Conservation (phyloP, 2,888 invertebrate species). For the Plusia festucae region DNA sequence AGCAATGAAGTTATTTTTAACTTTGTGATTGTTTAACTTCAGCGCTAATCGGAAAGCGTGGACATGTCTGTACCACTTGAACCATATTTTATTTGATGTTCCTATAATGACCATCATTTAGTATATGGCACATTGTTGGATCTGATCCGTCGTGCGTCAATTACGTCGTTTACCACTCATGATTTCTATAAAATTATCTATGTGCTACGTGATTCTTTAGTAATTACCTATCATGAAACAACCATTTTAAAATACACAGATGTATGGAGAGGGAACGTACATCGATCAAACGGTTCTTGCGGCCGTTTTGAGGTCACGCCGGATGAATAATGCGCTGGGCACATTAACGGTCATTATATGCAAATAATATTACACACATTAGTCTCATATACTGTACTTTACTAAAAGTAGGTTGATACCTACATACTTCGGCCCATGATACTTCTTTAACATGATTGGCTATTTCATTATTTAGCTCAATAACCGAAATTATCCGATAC, state of each 20-base stretch:
- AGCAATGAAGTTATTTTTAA: conserved; percentile 16
- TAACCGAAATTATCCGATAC: conserved; percentile 31
- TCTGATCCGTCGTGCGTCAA: conserved; percentile 46
- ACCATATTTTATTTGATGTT: conserved; percentile 46
- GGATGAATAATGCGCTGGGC: conserved; percentile 80
- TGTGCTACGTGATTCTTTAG: conserved; percentile 62
- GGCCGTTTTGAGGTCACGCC: conserved; percentile 83
- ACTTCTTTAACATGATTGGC: conserved; percentile 28
- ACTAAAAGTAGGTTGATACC: conserved; percentile 54
- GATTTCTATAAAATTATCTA: conserved; percentile 65
- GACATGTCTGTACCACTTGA: conserved; percentile 23
- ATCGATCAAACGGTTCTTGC: conserved; percentile 80
- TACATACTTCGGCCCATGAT: conserved; percentile 33
- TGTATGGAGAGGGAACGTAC: conserved; percentile 52
- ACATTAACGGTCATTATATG: conserved; percentile 88
- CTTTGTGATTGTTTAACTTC: conserved; percentile 1
- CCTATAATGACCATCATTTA: conserved; percentile 50
- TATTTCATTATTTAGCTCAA: conserved; percentile 22
- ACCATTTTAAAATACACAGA: conserved; percentile 63
- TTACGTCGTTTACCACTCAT: conserved; percentile 58
- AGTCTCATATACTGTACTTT: conserved; percentile 57
- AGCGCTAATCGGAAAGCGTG: background rate
- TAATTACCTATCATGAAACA: conserved; percentile 64
- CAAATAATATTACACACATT: conserved; percentile 84
- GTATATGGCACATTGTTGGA: conserved; percentile 54